These are phyloP conservation scores for Stratiomys singularior DNA, from an alignment of 2,888 invertebrate genomes.

Conservation along the genomic window DNA sequence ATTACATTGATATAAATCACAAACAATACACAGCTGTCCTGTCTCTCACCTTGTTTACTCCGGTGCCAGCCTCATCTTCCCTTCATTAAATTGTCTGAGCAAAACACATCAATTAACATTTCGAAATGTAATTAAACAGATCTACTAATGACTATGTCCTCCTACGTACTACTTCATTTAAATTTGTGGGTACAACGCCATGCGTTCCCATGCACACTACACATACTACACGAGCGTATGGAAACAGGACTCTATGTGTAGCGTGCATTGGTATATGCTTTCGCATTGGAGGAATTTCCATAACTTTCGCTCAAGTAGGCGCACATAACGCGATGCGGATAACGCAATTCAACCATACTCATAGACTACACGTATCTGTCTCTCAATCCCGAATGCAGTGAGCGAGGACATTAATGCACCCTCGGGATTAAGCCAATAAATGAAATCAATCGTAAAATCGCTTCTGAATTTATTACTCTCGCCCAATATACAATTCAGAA, in stretches of 20 bases:
- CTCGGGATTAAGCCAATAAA: conserved; percentile 52
- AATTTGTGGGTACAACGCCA: neutral
- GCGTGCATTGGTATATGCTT: neutral
- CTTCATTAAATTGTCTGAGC: conserved; percentile 2
- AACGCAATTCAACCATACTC: neutral
- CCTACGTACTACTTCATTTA: neutral
- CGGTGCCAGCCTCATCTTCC: too few species aligned
- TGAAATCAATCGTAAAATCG: conserved; percentile 56
- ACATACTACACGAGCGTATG: neutral
- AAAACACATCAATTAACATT: conserved; percentile 43
- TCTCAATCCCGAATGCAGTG: neutral
- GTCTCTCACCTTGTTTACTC: too few species aligned
- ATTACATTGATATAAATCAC: too few species aligned
- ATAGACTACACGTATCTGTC: neutral
- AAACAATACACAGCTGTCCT: too few species aligned
- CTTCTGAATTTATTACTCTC: conserved; percentile 54
- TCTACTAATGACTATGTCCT: conserved; percentile 20
- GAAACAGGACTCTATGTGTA: neutral
- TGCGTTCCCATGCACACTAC: neutral
- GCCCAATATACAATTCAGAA: conserved; percentile 45
- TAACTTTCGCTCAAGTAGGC: conserved; percentile 21
- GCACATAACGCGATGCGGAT: conserved; percentile 18
- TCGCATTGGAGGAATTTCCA: conserved; percentile 7
- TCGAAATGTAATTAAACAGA: conserved; percentile 41
- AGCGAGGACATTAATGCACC: conserved; percentile 5